Base-by-base conservation (phyloP, 2,797 vertebrate species). In the Pogoniulus pusillus region DNA sequence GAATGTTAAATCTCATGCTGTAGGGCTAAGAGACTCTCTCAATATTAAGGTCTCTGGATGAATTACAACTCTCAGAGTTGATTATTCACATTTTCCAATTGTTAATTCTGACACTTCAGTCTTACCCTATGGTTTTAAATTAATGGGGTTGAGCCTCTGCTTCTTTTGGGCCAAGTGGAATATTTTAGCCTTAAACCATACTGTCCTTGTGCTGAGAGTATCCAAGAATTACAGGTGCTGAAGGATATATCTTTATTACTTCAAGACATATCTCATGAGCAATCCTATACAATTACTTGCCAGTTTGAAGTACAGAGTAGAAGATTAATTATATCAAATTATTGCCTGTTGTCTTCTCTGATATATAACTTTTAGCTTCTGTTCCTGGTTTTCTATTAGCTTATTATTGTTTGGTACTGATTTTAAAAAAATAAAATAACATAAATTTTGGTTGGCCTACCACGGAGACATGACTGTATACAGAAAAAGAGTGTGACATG, bases 1-100 rank as follows among this genome's bases (percentile, higher is more conserved):
- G n/a, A n/a, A 63, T 69, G 7, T 24, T 75, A 81, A 89, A 95
- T 75, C 23, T 79, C 63, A 70, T 70, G 24, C 66, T 81, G 23
- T 12, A 74, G 49, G 20, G n/a, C n/a, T 71, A 76, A 82, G 29
- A 70, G 55, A 71, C 41, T 79, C 73, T 84, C 60, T 57, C 75
- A 20, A 68, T 39, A 72, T 65, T 73, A 80, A 3, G 1, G 32
- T 15, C 9, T 59, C 37, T 74, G 72, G 51, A 74, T 20, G 19
- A 88, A 24, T 62, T 41, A 37, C 78, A 91, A 10, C 41, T 79
- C 15, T 1, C 30, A 78, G 59, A 66, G n/a, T 8, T 0, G 0
- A 79, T 86, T 90, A 92, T 86, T 70, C 68, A 64, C 24, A 27
- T 65, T 54, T 65, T 60, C 47, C 54, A 29, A 2, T 22, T 59